Base-by-base conservation (phyloP, 2,113 vertebrate genomes). In the Oophaga pumilio region DNA sequence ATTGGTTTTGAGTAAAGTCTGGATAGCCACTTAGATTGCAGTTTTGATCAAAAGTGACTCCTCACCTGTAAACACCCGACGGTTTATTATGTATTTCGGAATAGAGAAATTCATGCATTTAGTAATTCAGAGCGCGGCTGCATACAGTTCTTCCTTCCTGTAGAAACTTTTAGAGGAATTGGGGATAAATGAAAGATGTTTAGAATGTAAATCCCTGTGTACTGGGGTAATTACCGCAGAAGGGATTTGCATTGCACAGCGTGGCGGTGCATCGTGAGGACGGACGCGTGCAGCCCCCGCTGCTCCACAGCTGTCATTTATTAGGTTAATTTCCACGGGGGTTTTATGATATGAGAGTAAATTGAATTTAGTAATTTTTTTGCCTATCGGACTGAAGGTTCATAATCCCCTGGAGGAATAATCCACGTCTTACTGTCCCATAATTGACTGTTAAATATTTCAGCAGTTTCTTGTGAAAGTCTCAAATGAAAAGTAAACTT, bases 391-490 rank as follows among this genome's bases (percentile, higher is more conserved):
- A 56, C 11, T 59, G 24, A 59, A 79, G 77, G 77, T 28, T 57
- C 56, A 79, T 79, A 79, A 57, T 79, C 53, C 77, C 53, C 77
- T 26, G 53, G 15, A 79, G 77, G 53, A 57, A 79, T 52, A 24
- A 57, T 9, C 13, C 15, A 8, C 22, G 8, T 57, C 77, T 59
- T 56, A 59, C 24, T n/a, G 77, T 24, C 28, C 24, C 17, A 26
- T 79, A 79, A 79, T 79, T 79, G 76, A 78, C 76, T 53, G 24
- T 28, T 79, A 59, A 79, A 33, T 79, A 79, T 79, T 79, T 79
- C 26, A 79, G 77, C 52, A 59, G 53, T 57, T 28, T 15, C 53
- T 59, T 57, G 53, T 17, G 24, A 57, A 15, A 6, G 28, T 17
- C 52, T 79, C 9, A 28, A 26, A 79, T 59, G n/a, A 10, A 79